A percentile compares a stretch with the other conserved stretches of the same genome.
Conservation (phyloP, 2,113 vertebrate genomes). For the Cyprinus carpio region DNA sequence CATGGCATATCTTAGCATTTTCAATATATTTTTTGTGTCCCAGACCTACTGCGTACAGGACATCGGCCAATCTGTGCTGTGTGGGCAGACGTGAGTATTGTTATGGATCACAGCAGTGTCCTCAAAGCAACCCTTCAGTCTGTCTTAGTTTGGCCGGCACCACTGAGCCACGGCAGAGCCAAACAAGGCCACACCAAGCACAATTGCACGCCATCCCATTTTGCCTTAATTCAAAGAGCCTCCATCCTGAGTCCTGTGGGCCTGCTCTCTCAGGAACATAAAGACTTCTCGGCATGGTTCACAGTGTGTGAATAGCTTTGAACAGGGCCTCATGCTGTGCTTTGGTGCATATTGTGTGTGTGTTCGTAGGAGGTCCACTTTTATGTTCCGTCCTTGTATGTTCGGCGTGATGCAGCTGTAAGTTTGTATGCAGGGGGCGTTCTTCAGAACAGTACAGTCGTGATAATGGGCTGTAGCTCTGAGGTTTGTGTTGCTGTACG, state of each 20-base stretch:
- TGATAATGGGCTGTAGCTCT: slow-evolving; percentile 1
- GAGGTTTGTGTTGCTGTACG: neutral
- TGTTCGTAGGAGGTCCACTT: slow-evolving; percentile 1
- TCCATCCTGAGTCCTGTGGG: neutral
- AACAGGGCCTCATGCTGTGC: slow-evolving; percentile 17
- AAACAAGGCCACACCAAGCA: slow-evolving; percentile 43
- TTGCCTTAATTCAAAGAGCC: slow-evolving; percentile 7
- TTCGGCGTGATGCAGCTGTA: slow-evolving; percentile 16
- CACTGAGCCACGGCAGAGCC: slow-evolving; percentile 19
- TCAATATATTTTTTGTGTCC: slow-evolving; percentile 25
- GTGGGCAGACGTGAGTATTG: slow-evolving; percentile 18
- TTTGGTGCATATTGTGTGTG: slow-evolving; percentile 13
- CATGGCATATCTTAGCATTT: neutral
- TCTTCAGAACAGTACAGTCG: neutral
- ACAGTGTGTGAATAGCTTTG: slow-evolving; percentile 7
- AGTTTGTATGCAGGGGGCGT: neutral
- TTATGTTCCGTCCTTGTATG: neutral
- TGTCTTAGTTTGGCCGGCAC: slow-evolving; percentile 32
- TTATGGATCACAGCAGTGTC: slow-evolving; percentile 45
- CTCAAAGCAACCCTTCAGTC: slow-evolving; percentile 38
- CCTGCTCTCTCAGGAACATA: slow-evolving; percentile 2
- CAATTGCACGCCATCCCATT: slow-evolving; percentile 16
- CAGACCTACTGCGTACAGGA: slow-evolving; percentile 2
- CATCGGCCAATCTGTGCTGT: slow-evolving; percentile 34
- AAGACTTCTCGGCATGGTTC: too few relatives aligned